Evolutionary conservation across 2,888 invertebrate species (phyloP).

Genomic region (Noctua pronuba): DNA sequence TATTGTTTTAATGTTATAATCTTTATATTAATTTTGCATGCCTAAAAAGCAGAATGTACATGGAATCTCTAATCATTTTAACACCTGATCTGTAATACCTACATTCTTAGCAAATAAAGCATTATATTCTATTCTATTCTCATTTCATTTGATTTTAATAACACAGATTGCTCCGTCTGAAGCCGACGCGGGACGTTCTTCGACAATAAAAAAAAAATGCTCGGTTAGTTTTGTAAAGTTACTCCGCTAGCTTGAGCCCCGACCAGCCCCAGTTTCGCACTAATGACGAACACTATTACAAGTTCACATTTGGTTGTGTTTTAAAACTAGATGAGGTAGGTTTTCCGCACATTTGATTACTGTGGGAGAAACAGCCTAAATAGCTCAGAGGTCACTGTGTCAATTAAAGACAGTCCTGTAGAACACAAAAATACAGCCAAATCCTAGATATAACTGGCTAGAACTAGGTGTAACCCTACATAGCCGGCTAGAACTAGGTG

Average conservation of each 20-base stretch:
- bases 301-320: not conserved
- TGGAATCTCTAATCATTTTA: too few species aligned
- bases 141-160: conserved; percentile 56
- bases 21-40: too few species aligned
- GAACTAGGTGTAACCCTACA: too few species aligned
- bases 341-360: not conserved
- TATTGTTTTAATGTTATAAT: too few species aligned
- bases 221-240: not conserved
- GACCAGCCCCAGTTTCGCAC: not conserved
- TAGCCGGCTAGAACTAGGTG: too few species aligned
- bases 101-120: too few species aligned
- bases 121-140: not conserved
- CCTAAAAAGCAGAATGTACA: too few species aligned
- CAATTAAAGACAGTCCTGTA: too few species aligned
- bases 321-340: not conserved
- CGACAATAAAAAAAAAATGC: conserved; percentile 16
- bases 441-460: too few species aligned
- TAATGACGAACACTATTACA: not conserved
- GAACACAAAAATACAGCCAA: too few species aligned
- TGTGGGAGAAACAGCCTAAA: not conserved
- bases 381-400: not conserved
- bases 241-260: not conserved
- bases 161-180: conserved; percentile 39
- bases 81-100: too few species aligned
- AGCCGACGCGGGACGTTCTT: conserved; percentile 1